Evolutionary conservation across 2,797 vertebrate genomes (phyloP).

Genomic region (Arnoldichthys spilopterus): DNA sequence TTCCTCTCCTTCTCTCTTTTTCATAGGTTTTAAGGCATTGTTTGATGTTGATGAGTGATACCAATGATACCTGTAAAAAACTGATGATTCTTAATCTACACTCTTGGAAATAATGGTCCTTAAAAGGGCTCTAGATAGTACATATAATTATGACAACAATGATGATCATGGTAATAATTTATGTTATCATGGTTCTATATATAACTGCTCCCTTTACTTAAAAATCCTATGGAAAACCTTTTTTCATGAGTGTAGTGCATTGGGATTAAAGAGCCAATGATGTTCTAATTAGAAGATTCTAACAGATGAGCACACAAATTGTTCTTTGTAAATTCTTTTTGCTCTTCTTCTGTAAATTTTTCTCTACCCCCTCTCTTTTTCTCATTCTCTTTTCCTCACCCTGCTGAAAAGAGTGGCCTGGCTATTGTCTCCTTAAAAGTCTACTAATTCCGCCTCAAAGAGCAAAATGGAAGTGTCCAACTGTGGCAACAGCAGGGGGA

Average conservation of each 20-base stretch:
- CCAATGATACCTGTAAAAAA: conserved; percentile 42
- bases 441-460: conserved; percentile 85
- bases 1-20: conserved; percentile 78
- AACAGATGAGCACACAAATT: conserved; percentile 69
- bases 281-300: conserved; percentile 68
- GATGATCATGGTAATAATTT: too few relatives aligned
- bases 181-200: too few relatives aligned
- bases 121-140: neutral
- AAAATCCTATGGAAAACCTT: too few relatives aligned
- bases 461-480: conserved; percentile 94
- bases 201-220: too few relatives aligned
- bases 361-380: conserved; percentile 59
- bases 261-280: conserved; percentile 62
- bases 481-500: conserved; percentile 91
- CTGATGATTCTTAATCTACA: neutral
- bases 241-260: conserved; percentile 28
- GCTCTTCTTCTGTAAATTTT: conserved; percentile 43
- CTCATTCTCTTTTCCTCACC: conserved; percentile 33
- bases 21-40: conserved; percentile 36
- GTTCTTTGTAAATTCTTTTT: conserved; percentile 52
- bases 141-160: too few relatives aligned
- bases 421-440: conserved; percentile 89
- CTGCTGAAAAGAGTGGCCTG: conserved; percentile 71
- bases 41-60: conserved; percentile 39
- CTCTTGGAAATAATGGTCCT: neutral